A percentile compares a stretch with the other conserved stretches of the same genome.
Evolutionary conservation across 1,140 invertebrate species (phyloP).

Genomic region (Tetraneura akinire): DNA sequence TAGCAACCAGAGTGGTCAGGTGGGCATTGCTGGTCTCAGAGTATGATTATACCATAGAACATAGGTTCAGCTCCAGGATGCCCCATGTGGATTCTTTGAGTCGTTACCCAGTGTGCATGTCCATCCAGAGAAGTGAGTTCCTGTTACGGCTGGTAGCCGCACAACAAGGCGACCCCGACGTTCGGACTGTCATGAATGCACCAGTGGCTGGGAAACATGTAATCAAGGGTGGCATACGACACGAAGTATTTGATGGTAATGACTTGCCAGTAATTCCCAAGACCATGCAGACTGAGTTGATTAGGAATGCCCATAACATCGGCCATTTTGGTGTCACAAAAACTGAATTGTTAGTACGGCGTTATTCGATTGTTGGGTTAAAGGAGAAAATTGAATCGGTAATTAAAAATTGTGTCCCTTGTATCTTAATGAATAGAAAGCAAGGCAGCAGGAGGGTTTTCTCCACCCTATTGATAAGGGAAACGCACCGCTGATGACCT

Average conservation of each 20-base stretch:
- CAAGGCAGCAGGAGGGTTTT: not conserved
- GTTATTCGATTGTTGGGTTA: not conserved
- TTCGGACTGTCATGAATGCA: no score
- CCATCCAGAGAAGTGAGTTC: not conserved
- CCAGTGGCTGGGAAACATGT: no score
- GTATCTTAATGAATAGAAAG: not conserved
- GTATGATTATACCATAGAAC: conserved; percentile 55
- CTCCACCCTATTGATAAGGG: not conserved
- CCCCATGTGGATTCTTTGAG: no score
- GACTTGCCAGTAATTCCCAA: conserved; percentile 60
- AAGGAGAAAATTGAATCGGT: not conserved
- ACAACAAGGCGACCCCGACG: not conserved
- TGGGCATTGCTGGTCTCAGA: conserved; percentile 57
- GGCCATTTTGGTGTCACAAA: not conserved
- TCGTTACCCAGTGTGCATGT: not conserved
- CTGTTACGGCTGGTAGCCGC: no score
- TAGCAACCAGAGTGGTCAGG: conserved; percentile 55
- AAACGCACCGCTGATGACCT: not conserved
- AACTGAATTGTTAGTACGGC: not conserved
- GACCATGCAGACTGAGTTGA: conserved; percentile 53
- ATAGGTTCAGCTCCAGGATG: conserved; percentile 50
- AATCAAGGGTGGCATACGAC: no score
- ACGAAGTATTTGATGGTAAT: no score
- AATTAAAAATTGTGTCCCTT: not conserved
- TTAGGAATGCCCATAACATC: no score